phyloP scores from a whole-genome alignment of 2,888 invertebrate species.

The Priocnemis perturbator region DNA sequence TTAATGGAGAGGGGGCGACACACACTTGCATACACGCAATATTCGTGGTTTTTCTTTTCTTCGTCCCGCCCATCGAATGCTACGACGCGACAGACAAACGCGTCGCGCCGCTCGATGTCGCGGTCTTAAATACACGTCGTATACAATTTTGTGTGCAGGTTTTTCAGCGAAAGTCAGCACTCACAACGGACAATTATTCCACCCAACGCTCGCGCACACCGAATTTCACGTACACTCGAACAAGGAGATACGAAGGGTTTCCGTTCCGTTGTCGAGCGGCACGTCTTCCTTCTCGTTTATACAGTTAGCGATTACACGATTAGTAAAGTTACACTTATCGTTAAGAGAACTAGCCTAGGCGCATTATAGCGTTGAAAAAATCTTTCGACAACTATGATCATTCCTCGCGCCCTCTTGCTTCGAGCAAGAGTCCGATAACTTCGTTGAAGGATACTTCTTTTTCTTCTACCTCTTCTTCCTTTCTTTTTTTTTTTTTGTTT shows the following conservation, averaged over 20 bases:
- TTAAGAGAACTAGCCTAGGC: conserved; percentile 59
- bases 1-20: too few species aligned
- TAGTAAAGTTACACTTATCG: conserved; percentile 46
- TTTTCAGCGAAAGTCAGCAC: conserved; percentile 21
- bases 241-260: conserved; percentile 40
- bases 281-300: conserved; percentile 26
- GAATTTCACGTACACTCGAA: conserved; percentile 21
- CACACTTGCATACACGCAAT: too few species aligned
- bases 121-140: conserved; percentile 47
- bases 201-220: conserved; percentile 26
- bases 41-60: conserved; percentile 22
- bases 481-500: conserved; percentile 15
- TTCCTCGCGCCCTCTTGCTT: conserved; percentile 26
- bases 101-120: conserved; percentile 20
- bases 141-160: conserved; percentile 43
- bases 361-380: conserved; percentile 65
- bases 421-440: conserved; percentile 37
- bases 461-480: conserved; percentile 20
- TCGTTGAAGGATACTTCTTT: conserved; percentile 25
- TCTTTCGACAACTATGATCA: conserved; percentile 64
- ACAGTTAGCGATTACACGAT: conserved; percentile 51
- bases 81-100: conserved; percentile 29
- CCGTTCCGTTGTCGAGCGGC: conserved; percentile 18
- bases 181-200: conserved; percentile 22
- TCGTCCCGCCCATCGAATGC: conserved; percentile 35